These are phyloP conservation scores for Adelosebastes latens DNA, from an alignment of 2,797 vertebrate genomes.

Conservation along the genomic window DNA sequence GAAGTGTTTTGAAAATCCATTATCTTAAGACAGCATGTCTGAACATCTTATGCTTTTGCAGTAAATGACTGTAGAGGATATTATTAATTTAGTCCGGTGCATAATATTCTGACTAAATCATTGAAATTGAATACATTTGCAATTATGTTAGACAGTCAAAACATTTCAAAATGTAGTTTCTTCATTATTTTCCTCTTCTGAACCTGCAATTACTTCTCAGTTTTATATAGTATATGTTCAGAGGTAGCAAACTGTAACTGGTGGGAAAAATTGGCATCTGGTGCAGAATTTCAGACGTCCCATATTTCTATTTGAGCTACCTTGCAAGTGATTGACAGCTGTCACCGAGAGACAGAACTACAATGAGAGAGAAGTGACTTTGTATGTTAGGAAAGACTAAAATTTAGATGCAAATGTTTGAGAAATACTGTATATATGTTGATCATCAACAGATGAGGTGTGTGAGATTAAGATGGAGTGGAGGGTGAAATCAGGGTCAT, in stretches of 20 bases:
- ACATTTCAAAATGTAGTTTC: background rate
- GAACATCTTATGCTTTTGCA: background rate
- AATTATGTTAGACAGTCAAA: background rate
- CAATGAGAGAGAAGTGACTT: background rate
- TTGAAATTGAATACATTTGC: background rate
- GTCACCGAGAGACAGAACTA: slow-evolving; percentile 3
- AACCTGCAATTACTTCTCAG: background rate
- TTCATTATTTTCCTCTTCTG: background rate
- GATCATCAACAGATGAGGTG: slow-evolving; percentile 9
- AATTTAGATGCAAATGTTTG: background rate
- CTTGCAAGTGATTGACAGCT: slow-evolving; percentile 41
- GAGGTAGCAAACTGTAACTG: slow-evolving; percentile 1
- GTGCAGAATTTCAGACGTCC: slow-evolving; percentile 19
- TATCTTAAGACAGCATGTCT: slow-evolving; percentile 15
- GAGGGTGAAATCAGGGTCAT: slow-evolving; percentile 19
- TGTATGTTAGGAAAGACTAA: background rate
- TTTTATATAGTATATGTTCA: background rate
- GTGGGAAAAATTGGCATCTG: slow-evolving; percentile 14
- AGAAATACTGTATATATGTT: background rate
- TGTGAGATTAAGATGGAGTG: slow-evolving; percentile 27
- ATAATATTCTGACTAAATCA: background rate
- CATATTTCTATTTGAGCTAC: slow-evolving; percentile 13
- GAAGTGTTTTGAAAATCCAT: slow-evolving; percentile 23
- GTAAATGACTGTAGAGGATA: background rate
- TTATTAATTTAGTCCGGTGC: background rate